Base-by-base conservation (phyloP, 2,113 vertebrate species). In the Salvelinus sp. region DNA sequence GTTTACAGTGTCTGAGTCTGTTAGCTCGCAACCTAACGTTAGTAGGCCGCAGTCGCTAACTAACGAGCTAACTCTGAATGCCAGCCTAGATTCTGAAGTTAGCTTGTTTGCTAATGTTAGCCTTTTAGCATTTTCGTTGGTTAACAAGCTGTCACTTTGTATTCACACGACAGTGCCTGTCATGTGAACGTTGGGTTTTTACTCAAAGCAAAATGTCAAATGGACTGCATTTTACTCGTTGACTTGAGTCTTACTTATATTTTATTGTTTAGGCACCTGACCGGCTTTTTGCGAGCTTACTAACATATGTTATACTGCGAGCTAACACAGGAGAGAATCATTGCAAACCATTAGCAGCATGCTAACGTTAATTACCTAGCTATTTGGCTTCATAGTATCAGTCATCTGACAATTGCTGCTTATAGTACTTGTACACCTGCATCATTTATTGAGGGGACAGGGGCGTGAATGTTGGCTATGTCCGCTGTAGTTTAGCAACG, bases 61-160 rank as follows among this genome's bases (percentile, higher is more conserved):
- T n/a, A 68, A 14, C 66, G 7, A 20, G 27, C n/a, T 64, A 38
- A 58, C 30, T 73, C 6, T 6, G 72, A 82, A 73, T 27, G 63
- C 63, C 13, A 16, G 64, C 27, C 16, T 88, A 74, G 79, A 66
- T 75, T 84, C 73, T 79, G 63, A 80, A 79, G 75, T 74, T 75
- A 87, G 87, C 88, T 79, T 78, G 66, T 67, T 74, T 81, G 80
- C 28, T 76, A 66, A 82, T 66, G 76, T 69, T 84, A 88, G 69
- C 44, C 81, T 76, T 18, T 76, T 82, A 87, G 82, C 85, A 82
- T 14, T 74, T 69, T 2, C 23, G 60, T 63, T n/a, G 7, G 60
- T 25, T 63, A 81, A 33, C 78, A 83, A 90, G 79, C 90, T 91
- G 88, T 88, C 91, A 90, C 54, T 60, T 81, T 58, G 70, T 73